A percentile compares a stretch with the other conserved stretches of the same genome.
Conservation (phyloP, 2,888 invertebrate genomes). For the Philereme transversata region DNA sequence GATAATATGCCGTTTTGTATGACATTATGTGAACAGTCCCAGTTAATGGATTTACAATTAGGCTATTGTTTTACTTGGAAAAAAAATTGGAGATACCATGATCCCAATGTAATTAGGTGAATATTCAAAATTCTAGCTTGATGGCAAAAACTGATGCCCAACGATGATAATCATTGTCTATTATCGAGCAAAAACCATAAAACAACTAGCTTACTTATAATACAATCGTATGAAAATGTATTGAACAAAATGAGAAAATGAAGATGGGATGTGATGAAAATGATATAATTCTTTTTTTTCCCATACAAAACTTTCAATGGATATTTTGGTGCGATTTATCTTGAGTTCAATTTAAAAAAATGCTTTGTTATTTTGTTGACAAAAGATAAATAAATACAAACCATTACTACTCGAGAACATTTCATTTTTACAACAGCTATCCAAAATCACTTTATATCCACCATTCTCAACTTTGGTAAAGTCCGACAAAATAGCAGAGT, state of each 20-base stretch:
- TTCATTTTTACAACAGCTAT: constrained; percentile 45
- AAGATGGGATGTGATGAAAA: constrained; percentile 13
- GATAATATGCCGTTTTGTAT: too few relatives aligned
- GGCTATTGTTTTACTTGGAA: too few relatives aligned
- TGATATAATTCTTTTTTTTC: constrained; percentile 1
- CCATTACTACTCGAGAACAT: constrained; percentile 53
- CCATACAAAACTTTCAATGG: neutral
- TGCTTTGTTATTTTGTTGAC: neutral
- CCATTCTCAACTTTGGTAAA: constrained; percentile 52
- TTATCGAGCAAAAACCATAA: too few relatives aligned
- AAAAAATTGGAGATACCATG: too few relatives aligned
- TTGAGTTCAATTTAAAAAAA: too few relatives aligned
- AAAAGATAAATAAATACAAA: constrained; percentile 41
- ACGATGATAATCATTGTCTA: too few relatives aligned
- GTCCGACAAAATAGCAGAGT: constrained; percentile 66
- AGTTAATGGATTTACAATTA: too few relatives aligned
- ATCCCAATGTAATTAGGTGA: too few relatives aligned
- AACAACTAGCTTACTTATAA: neutral
- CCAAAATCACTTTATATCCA: constrained; percentile 44
- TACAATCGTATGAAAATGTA: neutral
- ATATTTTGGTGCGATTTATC: neutral
- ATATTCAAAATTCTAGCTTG: too few relatives aligned
- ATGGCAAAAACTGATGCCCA: too few relatives aligned
- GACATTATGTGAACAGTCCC: too few relatives aligned
- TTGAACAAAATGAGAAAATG: constrained; percentile 2